Evolutionary conservation across 2,113 vertebrate species (phyloP).

Genomic region (Marmota flaviventris): DNA sequence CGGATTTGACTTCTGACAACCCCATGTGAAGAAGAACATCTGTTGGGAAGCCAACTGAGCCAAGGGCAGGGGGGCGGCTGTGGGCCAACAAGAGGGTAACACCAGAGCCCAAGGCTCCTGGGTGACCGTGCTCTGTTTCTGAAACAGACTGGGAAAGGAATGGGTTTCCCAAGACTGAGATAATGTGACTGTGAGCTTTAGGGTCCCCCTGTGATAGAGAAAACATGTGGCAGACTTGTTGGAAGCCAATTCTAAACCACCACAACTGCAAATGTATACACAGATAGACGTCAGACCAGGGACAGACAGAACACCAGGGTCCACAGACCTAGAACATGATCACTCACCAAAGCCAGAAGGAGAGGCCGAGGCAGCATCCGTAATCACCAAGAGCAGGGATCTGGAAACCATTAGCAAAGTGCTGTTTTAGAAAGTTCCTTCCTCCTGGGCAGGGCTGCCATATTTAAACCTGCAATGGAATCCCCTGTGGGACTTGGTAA

Average conservation of each 20-base stretch:
- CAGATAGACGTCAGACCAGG: not conserved
- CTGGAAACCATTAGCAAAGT: not conserved
- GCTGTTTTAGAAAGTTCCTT: not conserved
- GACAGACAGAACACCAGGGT: not conserved
- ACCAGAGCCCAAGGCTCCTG: not conserved
- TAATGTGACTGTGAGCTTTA: not conserved
- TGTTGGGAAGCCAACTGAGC: not conserved
- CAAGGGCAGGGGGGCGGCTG: not conserved
- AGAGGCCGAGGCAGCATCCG: not conserved
- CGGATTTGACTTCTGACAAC: not conserved
- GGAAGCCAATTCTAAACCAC: not conserved
- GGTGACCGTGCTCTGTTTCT: not conserved
- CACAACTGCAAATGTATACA: not conserved
- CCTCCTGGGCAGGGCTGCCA: not conserved
- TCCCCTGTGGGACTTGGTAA: not conserved
- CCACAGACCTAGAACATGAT: not conserved
- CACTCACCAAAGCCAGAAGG: not conserved
- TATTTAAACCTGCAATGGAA: not conserved
- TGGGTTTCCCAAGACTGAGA: not conserved
- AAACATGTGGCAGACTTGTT: not conserved
- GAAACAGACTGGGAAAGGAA: not conserved
- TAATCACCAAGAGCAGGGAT: not conserved
- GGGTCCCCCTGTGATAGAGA: not conserved
- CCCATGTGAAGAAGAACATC: not conserved
- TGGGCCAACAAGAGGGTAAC: accelerated